Conservation (phyloP, 1,140 invertebrate genomes). For the Macrostomum lignano region DNA sequence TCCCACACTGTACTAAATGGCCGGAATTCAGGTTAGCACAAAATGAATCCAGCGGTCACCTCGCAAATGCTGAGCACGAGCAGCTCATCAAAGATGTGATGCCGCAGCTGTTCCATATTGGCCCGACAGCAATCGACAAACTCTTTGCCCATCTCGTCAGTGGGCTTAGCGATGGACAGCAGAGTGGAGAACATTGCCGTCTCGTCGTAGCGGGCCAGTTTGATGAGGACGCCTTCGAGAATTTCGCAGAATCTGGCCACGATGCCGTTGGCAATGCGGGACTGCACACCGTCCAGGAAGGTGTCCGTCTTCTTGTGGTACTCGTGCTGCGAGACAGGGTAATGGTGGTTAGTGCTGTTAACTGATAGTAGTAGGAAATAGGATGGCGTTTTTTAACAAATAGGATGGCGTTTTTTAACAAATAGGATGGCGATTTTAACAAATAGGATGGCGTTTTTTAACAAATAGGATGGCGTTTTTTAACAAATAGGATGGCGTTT, state of each 20-base stretch:
- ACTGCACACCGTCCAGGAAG: constrained; percentile 64
- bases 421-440: too few species aligned
- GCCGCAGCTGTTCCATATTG: constrained; percentile 82
- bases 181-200: constrained; percentile 87
- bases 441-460: too few species aligned
- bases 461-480: too few species aligned
- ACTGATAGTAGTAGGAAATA: too few species aligned
- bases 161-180: constrained; percentile 61
- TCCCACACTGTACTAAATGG: too few species aligned
- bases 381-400: too few species aligned
- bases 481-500: too few species aligned
- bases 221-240: constrained; percentile 63
- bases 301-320: constrained; percentile 87
- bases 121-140: constrained; percentile 89
- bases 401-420: too few species aligned
- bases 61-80: constrained; percentile 91
- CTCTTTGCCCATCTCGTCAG: constrained; percentile 47
- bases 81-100: constrained; percentile 79
- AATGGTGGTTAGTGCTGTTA: too few species aligned
- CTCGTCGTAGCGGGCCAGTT: constrained; percentile 82
- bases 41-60: constrained; percentile 28
- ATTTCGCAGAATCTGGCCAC: constrained; percentile 46
- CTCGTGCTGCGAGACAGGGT: constrained; percentile 69
- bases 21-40: not conserved
- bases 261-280: constrained; percentile 64